These are phyloP conservation scores for Trichopria drosophilae DNA, from an alignment of 2,888 invertebrate species.

Conservation along the genomic window DNA sequence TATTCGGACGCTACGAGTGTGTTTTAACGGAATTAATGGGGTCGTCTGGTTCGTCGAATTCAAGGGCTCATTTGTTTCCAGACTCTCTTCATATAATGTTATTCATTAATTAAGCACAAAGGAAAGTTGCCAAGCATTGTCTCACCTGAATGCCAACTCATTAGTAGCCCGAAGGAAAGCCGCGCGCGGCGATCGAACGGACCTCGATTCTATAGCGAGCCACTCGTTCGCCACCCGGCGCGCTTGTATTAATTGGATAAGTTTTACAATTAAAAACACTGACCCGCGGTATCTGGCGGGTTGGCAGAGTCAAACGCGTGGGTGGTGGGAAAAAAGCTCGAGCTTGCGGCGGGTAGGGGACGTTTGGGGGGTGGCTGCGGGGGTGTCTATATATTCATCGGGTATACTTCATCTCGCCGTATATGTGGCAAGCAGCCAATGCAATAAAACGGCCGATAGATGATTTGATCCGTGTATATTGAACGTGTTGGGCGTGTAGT, in stretches of 20 bases:
- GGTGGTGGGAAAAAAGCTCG: slow-evolving; percentile 22
- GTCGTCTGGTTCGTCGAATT: not conserved
- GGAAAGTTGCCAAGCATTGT: slow-evolving; percentile 43
- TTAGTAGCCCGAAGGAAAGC: slow-evolving; percentile 37
- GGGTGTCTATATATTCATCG: too few relatives aligned
- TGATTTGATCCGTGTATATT: too few relatives aligned
- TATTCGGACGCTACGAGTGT: too few relatives aligned
- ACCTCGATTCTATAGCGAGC: slow-evolving; percentile 38
- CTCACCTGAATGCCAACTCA: slow-evolving; percentile 46
- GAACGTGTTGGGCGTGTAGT: too few relatives aligned
- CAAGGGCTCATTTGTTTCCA: not conserved
- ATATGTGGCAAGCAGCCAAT: too few relatives aligned
- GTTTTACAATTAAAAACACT: slow-evolving; percentile 43
- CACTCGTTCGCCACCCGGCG: slow-evolving; percentile 29
- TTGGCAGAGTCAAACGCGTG: slow-evolving; percentile 20
- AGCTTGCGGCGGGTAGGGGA: too few relatives aligned
- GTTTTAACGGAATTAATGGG: not conserved
- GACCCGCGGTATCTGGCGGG: slow-evolving; percentile 23
- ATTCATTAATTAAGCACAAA: slow-evolving; percentile 45
- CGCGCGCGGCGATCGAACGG: slow-evolving; percentile 22
- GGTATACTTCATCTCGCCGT: too few relatives aligned
- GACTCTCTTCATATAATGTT: slow-evolving; percentile 36
- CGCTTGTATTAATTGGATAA: slow-evolving; percentile 44
- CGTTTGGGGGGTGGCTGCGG: too few relatives aligned
- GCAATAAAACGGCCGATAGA: too few relatives aligned